These are phyloP conservation scores for Tachysurus fulvidraco DNA, from an alignment of 2,113 vertebrate species.

Conservation along the genomic window DNA sequence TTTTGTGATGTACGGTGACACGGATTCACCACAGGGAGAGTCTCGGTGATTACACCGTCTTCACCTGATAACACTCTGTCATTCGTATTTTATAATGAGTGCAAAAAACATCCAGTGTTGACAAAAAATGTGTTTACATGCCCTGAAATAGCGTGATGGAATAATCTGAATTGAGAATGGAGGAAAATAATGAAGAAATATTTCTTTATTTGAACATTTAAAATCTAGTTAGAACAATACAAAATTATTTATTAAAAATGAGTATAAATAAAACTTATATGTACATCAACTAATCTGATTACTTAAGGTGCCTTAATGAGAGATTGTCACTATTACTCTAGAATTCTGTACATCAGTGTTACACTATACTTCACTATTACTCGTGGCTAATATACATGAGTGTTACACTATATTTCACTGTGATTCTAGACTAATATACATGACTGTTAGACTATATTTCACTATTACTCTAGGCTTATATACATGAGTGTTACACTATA, in stretches of 20 bases:
- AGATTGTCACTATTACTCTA: neutral
- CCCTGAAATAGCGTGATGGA: neutral
- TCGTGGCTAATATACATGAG: neutral
- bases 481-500: neutral
- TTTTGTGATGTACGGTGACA: slow-evolving; percentile 54
- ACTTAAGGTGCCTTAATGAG: neutral
- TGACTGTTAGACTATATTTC: neutral
- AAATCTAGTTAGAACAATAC: neutral
- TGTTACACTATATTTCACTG: neutral
- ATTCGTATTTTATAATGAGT: neutral
- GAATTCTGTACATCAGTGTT: neutral
- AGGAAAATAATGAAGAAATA: neutral
- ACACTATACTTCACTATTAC: neutral
- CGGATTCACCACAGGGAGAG: slow-evolving; percentile 28
- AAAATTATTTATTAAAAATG: neutral
- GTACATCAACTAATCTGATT: neutral
- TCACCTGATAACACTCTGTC: slow-evolving; percentile 8
- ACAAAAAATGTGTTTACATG: neutral
- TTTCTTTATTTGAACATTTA: neutral
- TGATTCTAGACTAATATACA: neutral
- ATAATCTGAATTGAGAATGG: neutral
- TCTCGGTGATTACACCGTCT: slow-evolving; percentile 35
- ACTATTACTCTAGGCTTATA: neutral
- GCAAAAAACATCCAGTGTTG: neutral
- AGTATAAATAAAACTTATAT: neutral